Conservation (phyloP, 1,140 invertebrate genomes). For the Anastrepha ludens region DNA sequence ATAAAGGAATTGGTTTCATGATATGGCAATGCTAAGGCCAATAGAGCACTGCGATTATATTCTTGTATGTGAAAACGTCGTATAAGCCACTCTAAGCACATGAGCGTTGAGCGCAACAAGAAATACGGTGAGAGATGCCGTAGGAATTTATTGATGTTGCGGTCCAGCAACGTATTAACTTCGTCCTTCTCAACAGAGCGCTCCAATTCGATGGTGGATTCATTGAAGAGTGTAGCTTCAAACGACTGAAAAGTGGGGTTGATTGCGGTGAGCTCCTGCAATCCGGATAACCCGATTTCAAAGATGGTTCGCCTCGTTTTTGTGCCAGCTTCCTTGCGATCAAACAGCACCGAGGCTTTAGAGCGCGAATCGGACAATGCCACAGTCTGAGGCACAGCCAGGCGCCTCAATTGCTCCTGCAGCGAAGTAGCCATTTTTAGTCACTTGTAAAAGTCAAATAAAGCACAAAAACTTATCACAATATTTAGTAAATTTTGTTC, state of each 20-base stretch:
- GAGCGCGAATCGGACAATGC: slow-evolving; percentile 81
- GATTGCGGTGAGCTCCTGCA: slow-evolving; percentile 86
- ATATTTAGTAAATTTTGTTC: neutral
- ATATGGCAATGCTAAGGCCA: slow-evolving; percentile 90
- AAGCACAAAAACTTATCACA: neutral
- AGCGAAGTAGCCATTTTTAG: slow-evolving; percentile 81
- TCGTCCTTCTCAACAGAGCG: slow-evolving; percentile 84
- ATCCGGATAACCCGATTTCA: slow-evolving; percentile 88
- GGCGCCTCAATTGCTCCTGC: slow-evolving; percentile 86
- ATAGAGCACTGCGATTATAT: slow-evolving; percentile 88
- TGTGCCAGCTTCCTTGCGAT: slow-evolving; percentile 89
- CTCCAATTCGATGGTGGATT: slow-evolving; percentile 84
- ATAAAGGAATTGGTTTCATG: slow-evolving; percentile 93
- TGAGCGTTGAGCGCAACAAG: slow-evolving; percentile 86
- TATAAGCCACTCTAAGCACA: slow-evolving; percentile 95
- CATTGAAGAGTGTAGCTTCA: slow-evolving; percentile 84
- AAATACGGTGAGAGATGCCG: slow-evolving; percentile 90
- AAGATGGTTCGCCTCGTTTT: slow-evolving; percentile 89
- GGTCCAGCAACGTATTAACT: slow-evolving; percentile 85
- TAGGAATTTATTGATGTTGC: slow-evolving; percentile 87
- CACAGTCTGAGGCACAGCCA: slow-evolving; percentile 86
- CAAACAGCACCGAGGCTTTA: slow-evolving; percentile 89
- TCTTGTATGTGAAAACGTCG: slow-evolving; percentile 90
- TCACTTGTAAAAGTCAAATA: neutral
- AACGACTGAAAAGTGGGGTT: slow-evolving; percentile 84